Conservation (phyloP, 2,888 invertebrate species). For the Leucoptera coffeella region DNA sequence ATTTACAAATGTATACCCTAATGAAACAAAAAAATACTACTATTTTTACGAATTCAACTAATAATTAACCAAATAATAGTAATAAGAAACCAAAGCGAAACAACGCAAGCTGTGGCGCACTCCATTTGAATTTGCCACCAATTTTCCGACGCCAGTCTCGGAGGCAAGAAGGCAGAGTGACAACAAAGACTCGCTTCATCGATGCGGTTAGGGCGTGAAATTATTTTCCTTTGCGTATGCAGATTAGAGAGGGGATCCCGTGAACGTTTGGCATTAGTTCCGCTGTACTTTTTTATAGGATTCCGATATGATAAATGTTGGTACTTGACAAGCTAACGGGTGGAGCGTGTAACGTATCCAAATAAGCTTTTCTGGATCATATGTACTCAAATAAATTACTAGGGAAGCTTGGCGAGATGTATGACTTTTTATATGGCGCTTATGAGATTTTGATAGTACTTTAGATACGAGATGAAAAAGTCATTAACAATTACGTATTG, state of each 20-base stretch:
- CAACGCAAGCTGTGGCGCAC: no score
- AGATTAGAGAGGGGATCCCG: constrained; percentile 35
- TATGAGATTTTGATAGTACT: no score
- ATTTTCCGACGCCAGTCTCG: neutral
- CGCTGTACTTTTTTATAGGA: constrained; percentile 50
- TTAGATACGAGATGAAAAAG: no score
- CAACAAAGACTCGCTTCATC: constrained; percentile 22
- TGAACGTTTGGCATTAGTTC: constrained; percentile 25
- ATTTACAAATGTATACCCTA: no score
- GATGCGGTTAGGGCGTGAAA: constrained; percentile 42
- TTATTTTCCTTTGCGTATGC: constrained; percentile 49
- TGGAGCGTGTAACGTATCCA: constrained; percentile 44
- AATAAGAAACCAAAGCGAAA: no score
- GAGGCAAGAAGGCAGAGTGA: neutral
- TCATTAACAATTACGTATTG: no score
- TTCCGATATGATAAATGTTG: constrained; percentile 45
- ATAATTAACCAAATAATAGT: no score
- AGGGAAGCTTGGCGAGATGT: no score
- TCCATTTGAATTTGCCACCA: no score
- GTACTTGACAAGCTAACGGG: constrained; percentile 30
- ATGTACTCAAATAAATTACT: constrained; percentile 7
- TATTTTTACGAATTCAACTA: no score
- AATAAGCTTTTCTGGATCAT: constrained; percentile 22
- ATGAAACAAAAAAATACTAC: no score
- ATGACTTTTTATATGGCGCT: no score